A percentile compares a stretch with the other conserved stretches of the same genome.
Conservation (phyloP, 1,140 invertebrate species). For the Sycobia sp. region DNA sequence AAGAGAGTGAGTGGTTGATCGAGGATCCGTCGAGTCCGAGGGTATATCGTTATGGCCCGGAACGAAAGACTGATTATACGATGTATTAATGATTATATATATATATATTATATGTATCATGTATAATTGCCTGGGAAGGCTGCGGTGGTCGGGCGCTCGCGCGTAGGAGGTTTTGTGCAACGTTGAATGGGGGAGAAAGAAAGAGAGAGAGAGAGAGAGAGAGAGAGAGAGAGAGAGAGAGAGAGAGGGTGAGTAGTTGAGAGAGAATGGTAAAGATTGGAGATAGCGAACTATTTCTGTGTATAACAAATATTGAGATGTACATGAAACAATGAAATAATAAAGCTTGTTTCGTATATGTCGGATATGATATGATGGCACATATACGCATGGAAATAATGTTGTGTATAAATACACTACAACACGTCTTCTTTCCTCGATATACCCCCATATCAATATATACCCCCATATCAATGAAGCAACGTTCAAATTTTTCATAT, state of each 20-base stretch:
- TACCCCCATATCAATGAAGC: too few species aligned
- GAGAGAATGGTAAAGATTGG: too few species aligned
- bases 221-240: neutral
- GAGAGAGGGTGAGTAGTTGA: neutral
- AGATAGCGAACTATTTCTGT: slow-evolving; percentile 21
- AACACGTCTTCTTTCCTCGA: too few species aligned
- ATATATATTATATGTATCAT: slow-evolving; percentile 7
- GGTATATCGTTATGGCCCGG: too few species aligned
- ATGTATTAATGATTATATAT: slow-evolving; percentile 4
- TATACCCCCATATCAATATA: too few species aligned
- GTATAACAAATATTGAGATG: slow-evolving; percentile 21
- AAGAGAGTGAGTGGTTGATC: neutral
- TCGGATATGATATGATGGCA: slow-evolving; percentile 13
- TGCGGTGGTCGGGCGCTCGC: neutral
- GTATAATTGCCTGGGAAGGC: neutral
- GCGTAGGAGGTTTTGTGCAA: too few species aligned
- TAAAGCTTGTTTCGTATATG: slow-evolving; percentile 28
- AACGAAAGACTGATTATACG: slow-evolving; percentile 10
- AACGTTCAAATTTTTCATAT: too few species aligned
- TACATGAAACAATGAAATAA: slow-evolving; percentile 29
- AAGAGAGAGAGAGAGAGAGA: neutral
- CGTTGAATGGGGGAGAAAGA: too few species aligned
- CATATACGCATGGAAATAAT: neutral
- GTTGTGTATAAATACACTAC: too few species aligned
- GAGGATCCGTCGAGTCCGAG: too few species aligned